Evolutionary conservation across 2,113 vertebrate genomes (phyloP), one percentile per base, ranked within the genome.

Genomic region (Coptodon bakossiorum): DNA sequence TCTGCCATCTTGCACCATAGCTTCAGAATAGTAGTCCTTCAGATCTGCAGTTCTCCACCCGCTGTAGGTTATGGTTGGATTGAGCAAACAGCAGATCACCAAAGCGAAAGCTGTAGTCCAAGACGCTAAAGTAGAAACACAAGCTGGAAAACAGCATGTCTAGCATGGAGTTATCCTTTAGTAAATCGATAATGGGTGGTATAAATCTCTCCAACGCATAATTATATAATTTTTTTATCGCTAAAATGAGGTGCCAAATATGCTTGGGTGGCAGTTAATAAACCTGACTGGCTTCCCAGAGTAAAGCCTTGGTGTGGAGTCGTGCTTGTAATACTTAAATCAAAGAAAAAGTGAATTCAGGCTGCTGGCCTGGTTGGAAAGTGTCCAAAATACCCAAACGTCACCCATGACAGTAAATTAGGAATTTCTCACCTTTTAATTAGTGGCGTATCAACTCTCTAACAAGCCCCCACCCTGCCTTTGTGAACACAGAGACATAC

Each of bases 351-450:
- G 34, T 6, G 13, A 45, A 40, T 17, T 73, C 53, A 17, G 71
- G 76, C 81, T 59, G 11, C 40, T 9, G 40, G n/a, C 66, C 84
- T 78, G 24, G 4, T 61, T 89, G 89, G 88, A 81, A 6, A 4
- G 6, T 7, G 73, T 90, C 92, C 93, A 90, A 88, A 81, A 27
- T n/a, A 45, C 38, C 66, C 81, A 43, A 86, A 87, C 80, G 9
- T 84, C 86, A 86, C 73, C 76, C 9, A 40, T 90, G 89, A 93
- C 88, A 88, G 78, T 79, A 86, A 93, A 92, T 94, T 90, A 91
- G 88, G 90, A 87, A 89, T 82, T 88, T 89, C 82, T 53, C 90
- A 89, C 90, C 90, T 90, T 90, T 90, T 91, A 94, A 94, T 93
- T 91, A 93, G 53, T 48, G 34, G 22, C 56, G 86, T 80, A 82